Evolutionary conservation across 2,113 vertebrate species (phyloP).

Genomic region (Cephalopholis sonnerati): DNA sequence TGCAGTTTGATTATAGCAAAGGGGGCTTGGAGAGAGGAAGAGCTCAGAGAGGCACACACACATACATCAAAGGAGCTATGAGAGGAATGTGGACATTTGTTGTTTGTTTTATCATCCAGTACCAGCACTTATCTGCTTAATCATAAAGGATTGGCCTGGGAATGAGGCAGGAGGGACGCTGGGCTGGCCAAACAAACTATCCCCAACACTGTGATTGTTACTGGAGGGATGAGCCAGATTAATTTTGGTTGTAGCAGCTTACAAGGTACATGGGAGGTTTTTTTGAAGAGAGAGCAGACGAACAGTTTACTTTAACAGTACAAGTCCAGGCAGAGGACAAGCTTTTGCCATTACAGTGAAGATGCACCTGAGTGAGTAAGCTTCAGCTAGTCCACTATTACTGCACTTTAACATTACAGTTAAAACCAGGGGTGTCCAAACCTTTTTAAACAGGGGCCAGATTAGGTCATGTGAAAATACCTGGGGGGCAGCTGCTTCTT

Average conservation of each 20-base stretch:
- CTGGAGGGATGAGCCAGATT: slow-evolving; percentile 35
- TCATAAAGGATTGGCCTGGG: slow-evolving; percentile 72
- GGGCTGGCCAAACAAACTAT: slow-evolving; percentile 52
- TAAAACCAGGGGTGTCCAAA: neutral
- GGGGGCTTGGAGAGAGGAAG: slow-evolving; percentile 50
- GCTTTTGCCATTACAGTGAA: slow-evolving; percentile 10
- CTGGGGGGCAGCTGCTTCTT: too few species aligned
- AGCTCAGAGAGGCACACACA: slow-evolving; percentile 44
- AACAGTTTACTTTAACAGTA: slow-evolving; percentile 24
- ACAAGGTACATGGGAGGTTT: slow-evolving; percentile 39
- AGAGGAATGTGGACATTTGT: slow-evolving; percentile 80
- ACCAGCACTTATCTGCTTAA: slow-evolving; percentile 73
- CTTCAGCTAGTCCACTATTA: neutral
- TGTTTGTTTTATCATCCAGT: slow-evolving; percentile 78
- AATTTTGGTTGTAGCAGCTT: slow-evolving; percentile 27
- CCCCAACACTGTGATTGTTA: slow-evolving; percentile 48
- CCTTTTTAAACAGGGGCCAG: too few species aligned
- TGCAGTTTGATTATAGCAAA: slow-evolving; percentile 75
- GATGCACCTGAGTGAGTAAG: slow-evolving; percentile 17
- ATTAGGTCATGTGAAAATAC: too few species aligned
- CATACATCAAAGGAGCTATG: slow-evolving; percentile 80
- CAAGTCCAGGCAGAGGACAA: slow-evolving; percentile 6
- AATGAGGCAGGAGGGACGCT: slow-evolving; percentile 58
- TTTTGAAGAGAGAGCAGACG: slow-evolving; percentile 30
- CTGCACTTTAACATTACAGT: slow-evolving; percentile 1